These are phyloP conservation scores for Dryomyza anilis DNA, from an alignment of 2,888 invertebrate genomes.

Conservation along the genomic window DNA sequence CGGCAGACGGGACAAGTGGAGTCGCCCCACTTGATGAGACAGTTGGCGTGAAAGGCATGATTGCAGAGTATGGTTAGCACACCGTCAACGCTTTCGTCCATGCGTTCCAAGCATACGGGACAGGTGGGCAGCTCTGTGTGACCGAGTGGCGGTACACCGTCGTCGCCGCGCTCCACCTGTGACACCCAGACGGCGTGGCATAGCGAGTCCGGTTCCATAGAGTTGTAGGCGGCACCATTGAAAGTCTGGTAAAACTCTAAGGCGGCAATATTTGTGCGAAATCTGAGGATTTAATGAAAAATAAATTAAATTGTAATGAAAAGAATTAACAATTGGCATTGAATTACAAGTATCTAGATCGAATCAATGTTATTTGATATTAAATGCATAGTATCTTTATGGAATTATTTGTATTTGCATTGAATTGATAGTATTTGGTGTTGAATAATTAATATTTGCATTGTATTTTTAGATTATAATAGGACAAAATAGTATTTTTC, in stretches of 20 bases:
- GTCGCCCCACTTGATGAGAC: constrained; percentile 95
- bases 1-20: constrained; percentile 98
- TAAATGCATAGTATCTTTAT: too few species aligned
- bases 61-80: constrained; percentile 97
- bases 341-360: too few species aligned
- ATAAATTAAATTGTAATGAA: too few species aligned
- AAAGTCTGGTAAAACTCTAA: constrained; percentile 91
- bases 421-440: too few species aligned
- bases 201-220: constrained; percentile 86
- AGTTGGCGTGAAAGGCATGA: constrained; percentile 96
- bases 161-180: constrained; percentile 82
- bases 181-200: constrained; percentile 97
- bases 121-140: constrained; percentile 97
- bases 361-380: too few species aligned
- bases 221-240: constrained; percentile 92
- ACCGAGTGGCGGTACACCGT: constrained; percentile 73
- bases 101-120: constrained; percentile 80
- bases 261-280: constrained; percentile 77
- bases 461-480: too few species aligned
- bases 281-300: too few species aligned
- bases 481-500: too few species aligned
- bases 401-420: too few species aligned
- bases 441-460: too few species aligned
- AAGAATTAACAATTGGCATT: too few species aligned
- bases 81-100: constrained; percentile 98